Evolutionary conservation across 2,888 invertebrate genomes (phyloP).

Genomic region (Oscheius sp.): DNA sequence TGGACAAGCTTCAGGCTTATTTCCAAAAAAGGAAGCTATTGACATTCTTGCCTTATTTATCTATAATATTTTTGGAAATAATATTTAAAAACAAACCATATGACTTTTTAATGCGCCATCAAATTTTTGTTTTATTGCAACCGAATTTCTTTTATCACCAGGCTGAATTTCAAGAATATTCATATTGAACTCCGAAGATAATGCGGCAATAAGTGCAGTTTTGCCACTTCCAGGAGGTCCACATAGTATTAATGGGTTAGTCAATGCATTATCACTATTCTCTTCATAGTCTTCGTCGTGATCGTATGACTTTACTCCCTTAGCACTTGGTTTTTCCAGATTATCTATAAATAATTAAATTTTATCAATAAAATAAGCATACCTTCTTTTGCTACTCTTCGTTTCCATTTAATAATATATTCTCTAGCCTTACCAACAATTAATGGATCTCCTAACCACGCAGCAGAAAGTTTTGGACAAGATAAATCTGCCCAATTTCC

Average conservation of each 20-base stretch:
- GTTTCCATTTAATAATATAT: slow-evolving; percentile 4
- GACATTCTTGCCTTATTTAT: background rate
- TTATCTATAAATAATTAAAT: background rate
- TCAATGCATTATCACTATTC: background rate
- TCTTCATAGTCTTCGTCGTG: slow-evolving; percentile 19
- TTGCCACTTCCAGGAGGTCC: slow-evolving; percentile 17
- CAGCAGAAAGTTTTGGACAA: background rate
- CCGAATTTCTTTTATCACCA: slow-evolving; percentile 9
- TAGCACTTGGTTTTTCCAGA: background rate
- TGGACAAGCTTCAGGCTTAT: background rate
- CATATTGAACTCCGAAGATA: slow-evolving; percentile 12
- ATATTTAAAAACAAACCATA: background rate
- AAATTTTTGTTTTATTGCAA: slow-evolving; percentile 9
- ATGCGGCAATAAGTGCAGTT: slow-evolving; percentile 5
- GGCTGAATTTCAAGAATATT: slow-evolving; percentile 22
- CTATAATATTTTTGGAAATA: background rate
- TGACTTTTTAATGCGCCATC: slow-evolving; percentile 9
- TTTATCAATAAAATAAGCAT: background rate
- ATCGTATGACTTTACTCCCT: background rate
- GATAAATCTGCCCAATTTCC: background rate
- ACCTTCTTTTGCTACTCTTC: slow-evolving; percentile 8
- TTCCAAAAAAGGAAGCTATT: slow-evolving; percentile 18
- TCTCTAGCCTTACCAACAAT: background rate
- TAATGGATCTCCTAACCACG: slow-evolving; percentile 1
- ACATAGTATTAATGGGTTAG: slow-evolving; percentile 17